phyloP scores from a whole-genome alignment of 2,888 invertebrate species.

The Limnephilus auricula region DNA sequence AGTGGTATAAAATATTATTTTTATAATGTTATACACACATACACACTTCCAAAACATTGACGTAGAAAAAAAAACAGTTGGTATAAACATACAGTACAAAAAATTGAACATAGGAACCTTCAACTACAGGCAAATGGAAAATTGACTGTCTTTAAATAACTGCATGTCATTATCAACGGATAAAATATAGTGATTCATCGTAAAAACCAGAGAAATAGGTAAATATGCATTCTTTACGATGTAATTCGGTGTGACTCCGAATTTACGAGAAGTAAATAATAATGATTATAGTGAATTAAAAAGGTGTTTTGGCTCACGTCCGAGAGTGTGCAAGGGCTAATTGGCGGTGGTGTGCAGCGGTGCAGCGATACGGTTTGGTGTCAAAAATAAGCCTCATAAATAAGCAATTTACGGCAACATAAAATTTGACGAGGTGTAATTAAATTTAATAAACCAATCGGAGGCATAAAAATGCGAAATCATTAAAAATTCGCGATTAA shows the following conservation, averaged over 20 bases:
- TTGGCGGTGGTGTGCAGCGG: background rate
- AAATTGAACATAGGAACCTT: too few species aligned
- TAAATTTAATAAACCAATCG: background rate
- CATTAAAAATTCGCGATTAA: background rate
- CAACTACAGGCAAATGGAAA: background rate
- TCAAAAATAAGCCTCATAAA: background rate
- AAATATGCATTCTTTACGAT: background rate
- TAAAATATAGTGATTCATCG: background rate
- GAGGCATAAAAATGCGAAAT: conserved; percentile 2
- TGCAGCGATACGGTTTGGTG: background rate
- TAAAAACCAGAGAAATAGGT: background rate
- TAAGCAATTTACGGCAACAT: background rate
- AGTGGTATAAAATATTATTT: too few species aligned
- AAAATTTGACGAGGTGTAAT: conserved; percentile 21
- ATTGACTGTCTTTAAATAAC: background rate
- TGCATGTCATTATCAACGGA: background rate
- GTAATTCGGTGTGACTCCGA: background rate
- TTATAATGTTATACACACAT: too few species aligned
- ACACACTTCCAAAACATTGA: too few species aligned
- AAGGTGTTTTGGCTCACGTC: background rate
- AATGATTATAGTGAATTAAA: background rate
- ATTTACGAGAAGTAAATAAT: background rate
- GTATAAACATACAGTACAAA: too few species aligned
- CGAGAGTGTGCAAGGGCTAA: background rate
- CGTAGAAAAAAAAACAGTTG: too few species aligned